A percentile compares a stretch with the other conserved stretches of the same genome.
phyloP scores from a whole-genome alignment of 2,888 invertebrate genomes.

The Aphelenchoides bicaudatus region DNA sequence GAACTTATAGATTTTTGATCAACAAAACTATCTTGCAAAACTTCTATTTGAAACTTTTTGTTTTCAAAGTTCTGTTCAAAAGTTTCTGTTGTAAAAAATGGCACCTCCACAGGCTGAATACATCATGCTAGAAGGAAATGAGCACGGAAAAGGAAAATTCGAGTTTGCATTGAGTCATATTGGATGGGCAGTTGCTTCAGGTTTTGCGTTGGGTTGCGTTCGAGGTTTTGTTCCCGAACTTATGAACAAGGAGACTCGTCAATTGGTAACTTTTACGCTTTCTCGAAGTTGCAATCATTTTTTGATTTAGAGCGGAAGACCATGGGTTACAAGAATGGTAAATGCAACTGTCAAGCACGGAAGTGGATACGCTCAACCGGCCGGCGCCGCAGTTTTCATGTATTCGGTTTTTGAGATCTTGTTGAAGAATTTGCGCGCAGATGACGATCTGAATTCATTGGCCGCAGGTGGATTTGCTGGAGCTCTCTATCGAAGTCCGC shows the following conservation, averaged over 20 bases:
- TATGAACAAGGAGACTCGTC: slow-evolving; percentile 49
- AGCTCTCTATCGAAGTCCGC: slow-evolving; percentile 54
- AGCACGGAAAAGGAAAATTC: slow-evolving; percentile 52
- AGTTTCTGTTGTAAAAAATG: too few species aligned
- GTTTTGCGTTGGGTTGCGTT: slow-evolving; percentile 50
- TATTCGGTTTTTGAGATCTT: slow-evolving; percentile 55
- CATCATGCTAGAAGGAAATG: slow-evolving; percentile 55
- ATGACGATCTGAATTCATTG: slow-evolving; percentile 55
- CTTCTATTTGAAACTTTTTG: slow-evolving; percentile 3
- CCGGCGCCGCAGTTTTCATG: slow-evolving; percentile 53
- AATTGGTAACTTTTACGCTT: slow-evolving; percentile 38
- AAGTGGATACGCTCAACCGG: slow-evolving; percentile 56
- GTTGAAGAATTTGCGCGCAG: slow-evolving; percentile 46
- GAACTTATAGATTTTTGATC: too few species aligned
- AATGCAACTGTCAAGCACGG: slow-evolving; percentile 59
- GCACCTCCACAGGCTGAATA: slow-evolving; percentile 52
- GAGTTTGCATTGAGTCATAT: slow-evolving; percentile 58
- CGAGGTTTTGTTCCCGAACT: slow-evolving; percentile 54
- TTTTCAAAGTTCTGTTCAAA: slow-evolving; percentile 45
- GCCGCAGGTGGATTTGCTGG: slow-evolving; percentile 58
- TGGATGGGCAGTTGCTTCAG: slow-evolving; percentile 54
- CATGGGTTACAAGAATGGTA: slow-evolving; percentile 55
- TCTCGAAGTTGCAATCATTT: neutral
- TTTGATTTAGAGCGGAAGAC: slow-evolving; percentile 33
- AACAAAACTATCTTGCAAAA: too few species aligned